Evolutionary conservation across 2,113 vertebrate species (phyloP), one percentile per base, ranked within the genome.

Genomic region (Oncorhynchus nerka): DNA sequence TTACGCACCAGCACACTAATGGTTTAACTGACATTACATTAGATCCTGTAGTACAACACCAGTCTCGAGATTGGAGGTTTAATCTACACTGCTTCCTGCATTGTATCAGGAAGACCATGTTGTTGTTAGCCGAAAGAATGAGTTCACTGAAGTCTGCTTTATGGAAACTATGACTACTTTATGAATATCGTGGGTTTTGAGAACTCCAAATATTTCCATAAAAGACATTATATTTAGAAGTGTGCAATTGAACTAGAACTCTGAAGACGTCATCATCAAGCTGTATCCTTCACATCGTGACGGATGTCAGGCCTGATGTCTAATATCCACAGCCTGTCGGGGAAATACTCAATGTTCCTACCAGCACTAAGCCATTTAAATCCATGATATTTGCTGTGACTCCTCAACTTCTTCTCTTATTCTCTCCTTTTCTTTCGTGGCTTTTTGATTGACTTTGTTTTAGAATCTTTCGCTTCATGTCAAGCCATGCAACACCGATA

Each of bases 401-500:
- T 80, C 74, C 75, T 20, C 45, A 5, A 61, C 45, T 62, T 48
- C 49, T 12, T 59, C 28, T 5, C 11, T 74, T 67, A 59, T 75
- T 73, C 55, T 15, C 28, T 24, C 34, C 15, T 70, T 76, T 77
- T 68, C 64, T 75, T 81, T 30, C 77, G 55, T 1, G 59, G 64
- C 69, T 34, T 80, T 85, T 84, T 66, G 76, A 74, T 51, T 80
- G 64, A 79, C 74, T 77, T 59, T 30, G 32, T 69, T 75, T 65
- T 82, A 75, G 78, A 68, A 57, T 78, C 70, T 81, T 39, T 75
- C 74, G 83, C 68, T 76, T 81, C 70, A 83, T 76, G 75, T 87
- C 71, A 83, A 79, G 78, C 83, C 79, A 68, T 78, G 73, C 75
- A 82, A 76, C 71, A 71, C 74, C 80, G 79, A 85, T 83, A 1